These are phyloP conservation scores for Lordiphosa clarofinis DNA, from an alignment of 1,140 invertebrate genomes.

Conservation along the genomic window DNA sequence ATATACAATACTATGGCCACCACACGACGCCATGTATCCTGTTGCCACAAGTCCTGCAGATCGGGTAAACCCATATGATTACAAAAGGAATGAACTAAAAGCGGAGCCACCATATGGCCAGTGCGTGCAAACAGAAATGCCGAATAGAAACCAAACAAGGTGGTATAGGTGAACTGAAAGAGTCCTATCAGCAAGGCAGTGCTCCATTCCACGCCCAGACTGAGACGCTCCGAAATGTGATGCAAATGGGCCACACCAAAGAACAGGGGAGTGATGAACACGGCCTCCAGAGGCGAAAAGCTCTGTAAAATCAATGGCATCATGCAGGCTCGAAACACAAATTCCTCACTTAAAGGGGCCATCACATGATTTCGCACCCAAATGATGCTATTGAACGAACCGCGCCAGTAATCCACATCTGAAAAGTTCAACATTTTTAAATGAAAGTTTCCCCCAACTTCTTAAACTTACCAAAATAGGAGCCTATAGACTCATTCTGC, in stretches of 20 bases:
- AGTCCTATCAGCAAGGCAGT: constrained; percentile 85
- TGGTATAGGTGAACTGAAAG: constrained; percentile 8
- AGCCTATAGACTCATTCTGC: constrained; percentile 84
- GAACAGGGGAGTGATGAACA: constrained; percentile 93
- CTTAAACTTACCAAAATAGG: constrained; percentile 87
- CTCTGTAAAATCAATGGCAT: constrained; percentile 92
- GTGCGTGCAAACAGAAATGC: constrained; percentile 89
- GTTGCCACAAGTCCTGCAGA: constrained; percentile 78
- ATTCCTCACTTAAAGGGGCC: constrained; percentile 96
- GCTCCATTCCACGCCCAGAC: constrained; percentile 84
- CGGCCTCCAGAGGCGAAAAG: constrained; percentile 86
- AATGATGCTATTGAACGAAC: constrained; percentile 86
- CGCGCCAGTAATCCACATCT: constrained; percentile 89
- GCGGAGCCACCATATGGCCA: too few relatives aligned
- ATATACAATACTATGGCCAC: constrained; percentile 86
- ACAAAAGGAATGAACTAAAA: too few relatives aligned
- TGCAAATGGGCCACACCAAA: constrained; percentile 97
- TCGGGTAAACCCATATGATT: too few relatives aligned
- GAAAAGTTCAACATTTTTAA: too few relatives aligned
- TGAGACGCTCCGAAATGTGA: constrained; percentile 91
- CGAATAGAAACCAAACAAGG: constrained; percentile 74
- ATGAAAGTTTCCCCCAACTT: too few relatives aligned
- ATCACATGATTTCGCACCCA: constrained; percentile 95
- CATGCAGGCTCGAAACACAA: constrained; percentile 97
- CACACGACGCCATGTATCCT: constrained; percentile 84